A percentile compares a stretch with the other conserved stretches of the same genome.
phyloP scores from a whole-genome alignment of 2,113 vertebrate species.

The Heteronetta atricapilla region DNA sequence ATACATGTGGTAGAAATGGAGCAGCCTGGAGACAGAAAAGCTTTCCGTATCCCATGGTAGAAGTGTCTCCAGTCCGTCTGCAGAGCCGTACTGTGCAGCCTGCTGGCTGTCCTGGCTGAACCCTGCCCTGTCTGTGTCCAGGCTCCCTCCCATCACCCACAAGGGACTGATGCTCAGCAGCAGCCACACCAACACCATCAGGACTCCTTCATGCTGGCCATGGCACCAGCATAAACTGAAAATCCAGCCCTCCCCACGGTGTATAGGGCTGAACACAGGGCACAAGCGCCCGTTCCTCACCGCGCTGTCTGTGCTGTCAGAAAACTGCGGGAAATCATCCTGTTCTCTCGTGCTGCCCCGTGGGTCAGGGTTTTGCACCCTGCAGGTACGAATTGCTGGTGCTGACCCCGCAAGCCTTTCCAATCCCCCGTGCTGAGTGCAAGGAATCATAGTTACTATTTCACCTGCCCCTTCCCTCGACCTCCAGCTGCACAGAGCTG shows the following conservation, averaged over 20 bases:
- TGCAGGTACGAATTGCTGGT: background rate
- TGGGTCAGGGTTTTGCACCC: background rate
- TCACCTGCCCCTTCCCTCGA: background rate
- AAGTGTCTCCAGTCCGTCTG: background rate
- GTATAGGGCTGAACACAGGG: fast-evolving
- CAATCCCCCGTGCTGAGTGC: background rate
- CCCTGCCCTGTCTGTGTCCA: no score
- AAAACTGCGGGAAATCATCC: background rate
- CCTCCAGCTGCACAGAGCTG: background rate
- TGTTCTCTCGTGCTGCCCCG: background rate
- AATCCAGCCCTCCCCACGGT: background rate
- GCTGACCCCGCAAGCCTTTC: background rate
- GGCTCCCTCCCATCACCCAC: no score
- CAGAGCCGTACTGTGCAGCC: background rate
- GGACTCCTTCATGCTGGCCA: background rate
- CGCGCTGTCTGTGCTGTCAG: fast-evolving
- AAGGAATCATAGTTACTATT: background rate
- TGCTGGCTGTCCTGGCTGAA: fast-evolving
- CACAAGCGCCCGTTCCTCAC: background rate
- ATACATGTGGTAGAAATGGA: background rate
- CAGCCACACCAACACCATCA: background rate
- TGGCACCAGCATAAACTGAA: no score
- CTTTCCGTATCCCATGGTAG: background rate
- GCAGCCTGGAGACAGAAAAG: background rate
- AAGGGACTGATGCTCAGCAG: background rate